Evolutionary conservation across 2,113 vertebrate genomes (phyloP).

Genomic region (Eptesicus fuscus): DNA sequence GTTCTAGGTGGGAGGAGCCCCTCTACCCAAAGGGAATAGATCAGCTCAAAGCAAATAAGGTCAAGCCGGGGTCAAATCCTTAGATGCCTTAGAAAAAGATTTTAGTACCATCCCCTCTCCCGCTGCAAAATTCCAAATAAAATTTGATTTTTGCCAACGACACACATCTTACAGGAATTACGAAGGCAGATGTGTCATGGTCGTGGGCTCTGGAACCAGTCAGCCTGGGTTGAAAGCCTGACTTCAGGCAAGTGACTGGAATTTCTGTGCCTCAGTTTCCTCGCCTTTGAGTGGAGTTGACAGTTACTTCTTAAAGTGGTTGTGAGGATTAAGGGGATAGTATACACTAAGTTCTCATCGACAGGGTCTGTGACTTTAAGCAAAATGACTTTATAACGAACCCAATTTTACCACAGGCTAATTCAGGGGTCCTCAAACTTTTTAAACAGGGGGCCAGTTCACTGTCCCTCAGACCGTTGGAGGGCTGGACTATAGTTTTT

Average conservation of each 20-base stretch:
- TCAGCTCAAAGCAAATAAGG: not conserved
- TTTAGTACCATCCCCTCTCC: not conserved
- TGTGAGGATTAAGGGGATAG: not conserved
- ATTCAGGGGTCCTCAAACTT: too few relatives aligned
- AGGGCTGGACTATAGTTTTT: too few relatives aligned
- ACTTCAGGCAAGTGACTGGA: not conserved
- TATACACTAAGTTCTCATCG: not conserved
- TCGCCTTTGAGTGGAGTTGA: not conserved
- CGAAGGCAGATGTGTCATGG: not conserved
- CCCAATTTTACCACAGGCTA: not conserved
- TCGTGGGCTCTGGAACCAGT: not conserved
- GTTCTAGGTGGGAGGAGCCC: not conserved
- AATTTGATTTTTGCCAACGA: not conserved
- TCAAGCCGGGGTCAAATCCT: not conserved
- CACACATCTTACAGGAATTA: not conserved
- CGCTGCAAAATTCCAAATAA: conserved; percentile 9
- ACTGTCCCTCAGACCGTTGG: too few relatives aligned
- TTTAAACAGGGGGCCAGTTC: too few relatives aligned
- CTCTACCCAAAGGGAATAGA: not conserved
- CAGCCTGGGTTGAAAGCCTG: not conserved
- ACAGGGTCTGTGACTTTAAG: not conserved
- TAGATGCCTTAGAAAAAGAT: not conserved
- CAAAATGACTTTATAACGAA: not conserved
- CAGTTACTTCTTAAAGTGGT: not conserved
- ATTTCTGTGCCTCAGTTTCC: not conserved